Conservation (phyloP, 2,888 invertebrate species). For the Cenopis cana region DNA sequence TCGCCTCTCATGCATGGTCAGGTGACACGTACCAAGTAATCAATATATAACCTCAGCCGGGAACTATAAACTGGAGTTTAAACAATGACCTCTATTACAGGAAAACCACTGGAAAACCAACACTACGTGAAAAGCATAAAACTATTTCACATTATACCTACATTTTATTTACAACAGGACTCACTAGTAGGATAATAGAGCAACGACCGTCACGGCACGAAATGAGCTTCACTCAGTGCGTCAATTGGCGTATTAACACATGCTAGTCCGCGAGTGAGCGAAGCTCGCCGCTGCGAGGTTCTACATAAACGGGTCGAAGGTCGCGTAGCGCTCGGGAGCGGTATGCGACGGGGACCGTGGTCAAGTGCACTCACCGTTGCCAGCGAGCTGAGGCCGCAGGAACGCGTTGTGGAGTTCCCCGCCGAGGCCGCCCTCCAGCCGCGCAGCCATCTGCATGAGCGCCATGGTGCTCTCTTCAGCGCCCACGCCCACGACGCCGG, state of each 20-base stretch:
- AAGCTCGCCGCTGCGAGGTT: slow-evolving; percentile 78
- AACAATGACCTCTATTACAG: neutral
- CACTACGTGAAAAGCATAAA: slow-evolving; percentile 67
- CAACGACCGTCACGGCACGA: slow-evolving; percentile 82
- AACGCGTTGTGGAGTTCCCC: slow-evolving; percentile 81
- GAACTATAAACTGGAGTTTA: neutral
- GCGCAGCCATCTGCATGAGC: slow-evolving; percentile 85
- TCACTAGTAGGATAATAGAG: slow-evolving; percentile 81
- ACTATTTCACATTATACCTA: slow-evolving; percentile 70
- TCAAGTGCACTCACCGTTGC: slow-evolving; percentile 86
- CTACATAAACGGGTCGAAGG: slow-evolving; percentile 66
- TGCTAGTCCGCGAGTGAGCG: slow-evolving; percentile 60
- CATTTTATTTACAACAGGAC: slow-evolving; percentile 79
- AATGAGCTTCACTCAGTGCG: slow-evolving; percentile 70
- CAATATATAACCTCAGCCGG: slow-evolving; percentile 9
- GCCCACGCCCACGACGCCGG: slow-evolving; percentile 75
- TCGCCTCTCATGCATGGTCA: slow-evolving; percentile 44
- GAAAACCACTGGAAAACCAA: slow-evolving; percentile 59
- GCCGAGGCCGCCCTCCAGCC: slow-evolving; percentile 84
- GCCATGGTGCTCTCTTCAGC: slow-evolving; percentile 85
- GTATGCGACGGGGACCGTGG: slow-evolving; percentile 67
- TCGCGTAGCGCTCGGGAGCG: slow-evolving; percentile 68
- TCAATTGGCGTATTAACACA: slow-evolving; percentile 48
- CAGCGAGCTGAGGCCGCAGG: slow-evolving; percentile 81
- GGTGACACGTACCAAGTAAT: slow-evolving; percentile 27